A percentile compares a stretch with the other conserved stretches of the same genome.
phyloP scores from a whole-genome alignment of 2,888 invertebrate genomes.

The Cacoxenus indagator region DNA sequence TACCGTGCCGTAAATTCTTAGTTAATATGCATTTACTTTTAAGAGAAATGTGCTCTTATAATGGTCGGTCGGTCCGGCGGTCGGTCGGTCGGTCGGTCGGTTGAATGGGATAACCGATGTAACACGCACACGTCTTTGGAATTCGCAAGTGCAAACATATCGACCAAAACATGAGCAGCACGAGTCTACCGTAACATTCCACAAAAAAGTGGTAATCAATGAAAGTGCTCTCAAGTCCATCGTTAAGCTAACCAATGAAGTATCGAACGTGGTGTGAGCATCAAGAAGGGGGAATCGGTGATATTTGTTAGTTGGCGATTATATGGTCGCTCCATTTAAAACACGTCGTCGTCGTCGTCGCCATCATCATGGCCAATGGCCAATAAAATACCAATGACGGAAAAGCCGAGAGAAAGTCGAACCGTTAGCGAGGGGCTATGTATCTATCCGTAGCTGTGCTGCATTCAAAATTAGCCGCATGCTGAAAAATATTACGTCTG shows the following conservation, averaged over 20 bases:
- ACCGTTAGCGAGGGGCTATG: not conserved
- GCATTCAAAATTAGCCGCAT: slow-evolving; percentile 59
- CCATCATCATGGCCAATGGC: not conserved
- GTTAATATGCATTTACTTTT: slow-evolving; percentile 16
- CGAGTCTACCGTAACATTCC: not conserved
- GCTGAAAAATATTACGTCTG: slow-evolving; percentile 46
- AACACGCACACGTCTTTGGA: slow-evolving; percentile 1
- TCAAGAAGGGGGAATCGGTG: not conserved
- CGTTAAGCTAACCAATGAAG: slow-evolving; percentile 8
- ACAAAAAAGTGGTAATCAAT: slow-evolving; percentile 18
- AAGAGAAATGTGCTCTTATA: slow-evolving; percentile 40
- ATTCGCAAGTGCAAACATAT: not conserved
- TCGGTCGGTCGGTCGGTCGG: too few species aligned
- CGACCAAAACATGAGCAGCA: not conserved
- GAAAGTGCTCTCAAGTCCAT: slow-evolving; percentile 22
- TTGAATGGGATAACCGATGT: slow-evolving; percentile 15
- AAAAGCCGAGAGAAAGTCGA: not conserved
- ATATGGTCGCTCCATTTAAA: slow-evolving; percentile 14
- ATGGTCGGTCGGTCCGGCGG: too few species aligned
- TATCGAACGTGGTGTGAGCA: not conserved
- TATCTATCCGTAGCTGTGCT: slow-evolving; percentile 42
- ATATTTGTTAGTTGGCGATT: not conserved
- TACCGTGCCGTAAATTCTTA: slow-evolving; percentile 14
- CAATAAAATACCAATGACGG: slow-evolving; percentile 12
- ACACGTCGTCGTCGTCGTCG: slow-evolving; percentile 13